A percentile compares a stretch with the other conserved stretches of the same genome.
Conservation (phyloP, 2,797 vertebrate species). For the Gadopsis marmoratus region DNA sequence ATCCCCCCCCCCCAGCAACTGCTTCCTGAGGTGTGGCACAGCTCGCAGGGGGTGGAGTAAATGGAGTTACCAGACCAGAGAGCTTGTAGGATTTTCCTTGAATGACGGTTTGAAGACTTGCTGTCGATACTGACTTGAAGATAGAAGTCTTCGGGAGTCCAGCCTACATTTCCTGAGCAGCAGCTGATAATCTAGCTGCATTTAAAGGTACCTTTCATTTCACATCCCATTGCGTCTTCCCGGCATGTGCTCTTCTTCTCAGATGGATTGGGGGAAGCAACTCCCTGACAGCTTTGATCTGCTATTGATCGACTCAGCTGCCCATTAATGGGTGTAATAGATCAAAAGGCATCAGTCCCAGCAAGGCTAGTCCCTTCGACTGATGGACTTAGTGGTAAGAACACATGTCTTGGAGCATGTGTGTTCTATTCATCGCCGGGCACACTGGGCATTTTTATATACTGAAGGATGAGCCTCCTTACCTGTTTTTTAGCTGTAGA, state of each 20-base stretch:
- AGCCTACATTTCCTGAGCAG: slow-evolving; percentile 4
- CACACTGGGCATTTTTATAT: background rate
- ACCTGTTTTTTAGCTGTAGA: background rate
- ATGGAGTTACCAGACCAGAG: slow-evolving; percentile 44
- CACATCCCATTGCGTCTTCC: slow-evolving; percentile 62
- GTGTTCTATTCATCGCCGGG: slow-evolving; percentile 8
- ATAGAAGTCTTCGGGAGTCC: slow-evolving; percentile 29
- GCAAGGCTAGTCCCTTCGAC: slow-evolving; percentile 21
- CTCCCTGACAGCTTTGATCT: slow-evolving; percentile 81
- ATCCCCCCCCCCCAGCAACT: slow-evolving; percentile 7
- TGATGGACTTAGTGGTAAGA: slow-evolving; percentile 24
- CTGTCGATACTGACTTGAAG: slow-evolving; percentile 43
- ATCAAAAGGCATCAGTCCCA: slow-evolving; percentile 63
- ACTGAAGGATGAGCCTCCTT: background rate
- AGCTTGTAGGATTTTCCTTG: slow-evolving; percentile 30
- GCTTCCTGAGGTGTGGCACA: background rate
- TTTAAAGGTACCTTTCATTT: slow-evolving; percentile 74
- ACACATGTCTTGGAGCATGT: slow-evolving; percentile 17
- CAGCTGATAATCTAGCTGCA: slow-evolving; percentile 39
- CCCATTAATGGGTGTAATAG: slow-evolving; percentile 76
- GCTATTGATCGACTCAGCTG: slow-evolving; percentile 79
- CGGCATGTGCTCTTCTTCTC: slow-evolving; percentile 46
- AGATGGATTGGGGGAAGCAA: slow-evolving; percentile 72
- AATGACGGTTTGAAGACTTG: slow-evolving; percentile 37
- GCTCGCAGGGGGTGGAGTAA: slow-evolving; percentile 31